Evolutionary conservation across 2,888 invertebrate genomes (phyloP).

Genomic region (Homarus gammarus): DNA sequence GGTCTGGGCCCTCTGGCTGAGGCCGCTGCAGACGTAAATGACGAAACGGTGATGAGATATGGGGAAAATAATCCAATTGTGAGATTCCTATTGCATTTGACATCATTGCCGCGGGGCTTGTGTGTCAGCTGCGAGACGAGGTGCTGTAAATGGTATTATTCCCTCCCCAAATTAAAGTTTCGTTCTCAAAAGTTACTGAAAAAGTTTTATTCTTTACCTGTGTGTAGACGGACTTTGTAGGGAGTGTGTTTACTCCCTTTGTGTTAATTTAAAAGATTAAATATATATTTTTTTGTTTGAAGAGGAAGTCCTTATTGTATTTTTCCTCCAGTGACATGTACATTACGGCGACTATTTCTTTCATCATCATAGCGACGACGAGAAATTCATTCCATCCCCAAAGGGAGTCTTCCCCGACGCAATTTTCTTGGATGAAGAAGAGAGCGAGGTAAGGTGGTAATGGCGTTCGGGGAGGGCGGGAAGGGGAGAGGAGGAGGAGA

Average conservation of each 20-base stretch:
- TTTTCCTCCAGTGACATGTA: not conserved
- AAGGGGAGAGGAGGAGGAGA: not conserved
- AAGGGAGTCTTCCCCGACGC: not conserved
- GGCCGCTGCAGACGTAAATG: not conserved
- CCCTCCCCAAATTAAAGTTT: too few species aligned
- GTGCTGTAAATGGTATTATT: not conserved
- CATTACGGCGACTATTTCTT: not conserved
- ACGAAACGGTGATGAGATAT: conserved; percentile 34
- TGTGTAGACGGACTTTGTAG: too few species aligned
- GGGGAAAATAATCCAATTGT: conserved; percentile 34
- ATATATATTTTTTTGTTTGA: not conserved
- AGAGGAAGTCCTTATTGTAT: not conserved
- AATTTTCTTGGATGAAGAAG: not conserved
- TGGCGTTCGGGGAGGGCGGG: not conserved
- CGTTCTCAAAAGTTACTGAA: too few species aligned
- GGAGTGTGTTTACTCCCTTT: too few species aligned
- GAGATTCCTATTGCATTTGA: conserved; percentile 27
- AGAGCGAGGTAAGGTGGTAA: not conserved
- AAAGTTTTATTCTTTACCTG: too few species aligned
- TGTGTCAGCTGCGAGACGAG: not conserved
- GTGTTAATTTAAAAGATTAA: too few species aligned
- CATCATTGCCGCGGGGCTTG: not conserved
- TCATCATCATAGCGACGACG: not conserved
- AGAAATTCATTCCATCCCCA: not conserved
- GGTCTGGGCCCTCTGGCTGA: not conserved